Conservation (phyloP, 2,797 vertebrate species). For the Lepilemur ruficaudatus region DNA sequence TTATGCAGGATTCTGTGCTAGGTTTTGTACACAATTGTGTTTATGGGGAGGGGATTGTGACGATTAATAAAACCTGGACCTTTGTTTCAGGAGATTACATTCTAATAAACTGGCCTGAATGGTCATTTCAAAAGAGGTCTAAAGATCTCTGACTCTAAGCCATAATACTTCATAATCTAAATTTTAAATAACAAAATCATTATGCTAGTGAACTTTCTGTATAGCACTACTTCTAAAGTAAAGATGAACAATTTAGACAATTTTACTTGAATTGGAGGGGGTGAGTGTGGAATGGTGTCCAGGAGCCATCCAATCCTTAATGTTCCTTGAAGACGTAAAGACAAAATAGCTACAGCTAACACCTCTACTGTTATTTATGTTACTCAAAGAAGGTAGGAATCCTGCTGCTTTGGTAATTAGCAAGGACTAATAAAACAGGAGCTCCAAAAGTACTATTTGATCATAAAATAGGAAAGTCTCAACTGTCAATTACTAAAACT, state of each 20-base stretch:
- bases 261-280: neutral
- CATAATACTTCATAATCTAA: neutral
- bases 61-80: neutral
- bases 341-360: neutral
- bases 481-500: neutral
- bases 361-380: neutral
- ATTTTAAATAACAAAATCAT: neutral
- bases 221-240: neutral
- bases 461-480: neutral
- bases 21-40: neutral
- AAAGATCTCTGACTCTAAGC: neutral
- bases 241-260: neutral
- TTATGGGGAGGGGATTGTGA: neutral
- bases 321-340: neutral
- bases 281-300: neutral
- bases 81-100: neutral
- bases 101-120: neutral
- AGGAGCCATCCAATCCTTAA: neutral
- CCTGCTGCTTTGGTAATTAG: neutral
- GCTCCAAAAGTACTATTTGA: neutral
- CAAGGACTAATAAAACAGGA: neutral
- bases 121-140: neutral
- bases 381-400: neutral
- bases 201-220: neutral
- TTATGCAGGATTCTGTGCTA: neutral